Percentiles rank a stretch among this genome's conserved stretches.
Conservation (phyloP, 2,113 vertebrate genomes). For the Callospermophilus lateralis region DNA sequence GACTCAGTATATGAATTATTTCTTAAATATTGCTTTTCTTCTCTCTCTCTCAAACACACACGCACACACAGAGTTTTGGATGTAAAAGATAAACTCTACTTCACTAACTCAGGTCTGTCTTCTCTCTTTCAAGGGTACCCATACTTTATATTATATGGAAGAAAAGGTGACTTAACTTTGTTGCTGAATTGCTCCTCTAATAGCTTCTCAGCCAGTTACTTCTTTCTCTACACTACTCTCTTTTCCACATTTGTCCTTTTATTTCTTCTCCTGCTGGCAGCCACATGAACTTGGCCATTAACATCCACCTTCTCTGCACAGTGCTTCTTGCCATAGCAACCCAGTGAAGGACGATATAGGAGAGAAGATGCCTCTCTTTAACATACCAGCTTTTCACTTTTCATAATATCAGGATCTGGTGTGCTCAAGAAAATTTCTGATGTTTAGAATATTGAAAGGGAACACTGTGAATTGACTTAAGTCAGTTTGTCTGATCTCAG, state of each 20-base stretch:
- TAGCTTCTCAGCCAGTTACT: neutral
- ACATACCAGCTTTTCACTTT: neutral
- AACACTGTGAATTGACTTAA: neutral
- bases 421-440: neutral
- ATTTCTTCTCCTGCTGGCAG: neutral
- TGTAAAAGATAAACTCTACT: neutral
- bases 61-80: neutral
- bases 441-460: neutral
- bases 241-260: neutral
- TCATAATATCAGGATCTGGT: neutral
- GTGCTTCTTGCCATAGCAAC: neutral
- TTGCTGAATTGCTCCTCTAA: neutral
- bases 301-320: neutral
- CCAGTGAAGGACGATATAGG: neutral
- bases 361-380: neutral
- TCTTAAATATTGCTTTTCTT: neutral
- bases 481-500: neutral
- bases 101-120: neutral
- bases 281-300: neutral
- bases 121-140: neutral
- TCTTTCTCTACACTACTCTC: neutral
- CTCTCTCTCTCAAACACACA: neutral
- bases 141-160: neutral
- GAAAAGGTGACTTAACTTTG: neutral
- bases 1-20: neutral